Conservation (phyloP, 2,888 invertebrate genomes). For the Sipha maydis region DNA sequence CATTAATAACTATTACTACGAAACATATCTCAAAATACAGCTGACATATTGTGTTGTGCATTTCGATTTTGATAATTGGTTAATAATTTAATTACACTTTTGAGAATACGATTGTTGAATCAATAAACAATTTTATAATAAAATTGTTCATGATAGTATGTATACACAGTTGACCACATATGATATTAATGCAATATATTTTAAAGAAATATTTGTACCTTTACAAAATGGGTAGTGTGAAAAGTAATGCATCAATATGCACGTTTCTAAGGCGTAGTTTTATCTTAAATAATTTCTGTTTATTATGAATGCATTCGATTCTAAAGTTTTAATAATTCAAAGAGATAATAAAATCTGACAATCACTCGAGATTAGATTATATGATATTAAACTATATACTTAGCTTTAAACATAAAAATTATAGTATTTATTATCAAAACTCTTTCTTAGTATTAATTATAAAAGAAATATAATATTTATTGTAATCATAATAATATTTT, state of each 20-base stretch:
- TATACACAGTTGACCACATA: neutral
- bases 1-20: neutral
- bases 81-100: constrained; percentile 48
- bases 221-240: neutral
- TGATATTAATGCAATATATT: neutral
- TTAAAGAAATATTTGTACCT: neutral
- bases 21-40: neutral
- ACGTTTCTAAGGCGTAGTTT: neutral
- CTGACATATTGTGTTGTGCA: neutral
- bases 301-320: neutral
- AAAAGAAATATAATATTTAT: neutral
- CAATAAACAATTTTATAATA: constrained; percentile 1
- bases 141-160: neutral
- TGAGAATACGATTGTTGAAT: neutral
- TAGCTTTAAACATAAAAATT: neutral
- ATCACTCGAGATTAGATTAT: neutral
- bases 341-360: neutral
- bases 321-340: neutral
- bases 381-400: neutral
- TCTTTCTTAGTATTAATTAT: neutral
- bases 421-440: neutral
- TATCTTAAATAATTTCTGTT: neutral
- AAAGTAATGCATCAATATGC: neutral
- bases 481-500: neutral
- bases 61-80: neutral